Conservation (phyloP, 2,113 vertebrate genomes). For the Marmota monax region DNA sequence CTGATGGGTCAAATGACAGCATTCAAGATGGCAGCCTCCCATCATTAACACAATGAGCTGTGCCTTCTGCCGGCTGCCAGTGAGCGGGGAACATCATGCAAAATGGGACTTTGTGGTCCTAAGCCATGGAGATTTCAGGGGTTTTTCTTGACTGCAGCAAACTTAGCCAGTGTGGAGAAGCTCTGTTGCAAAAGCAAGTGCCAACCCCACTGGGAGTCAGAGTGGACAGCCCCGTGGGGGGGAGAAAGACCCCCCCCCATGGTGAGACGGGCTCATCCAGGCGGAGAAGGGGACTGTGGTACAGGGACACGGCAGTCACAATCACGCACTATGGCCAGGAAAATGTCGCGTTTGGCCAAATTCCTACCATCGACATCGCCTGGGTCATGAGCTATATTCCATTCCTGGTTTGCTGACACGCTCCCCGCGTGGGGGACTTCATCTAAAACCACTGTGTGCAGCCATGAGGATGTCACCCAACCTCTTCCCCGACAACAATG, state of each 20-base stretch:
- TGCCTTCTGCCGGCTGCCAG: neutral
- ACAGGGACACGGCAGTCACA: neutral
- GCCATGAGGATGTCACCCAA: neutral
- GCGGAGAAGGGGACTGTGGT: neutral
- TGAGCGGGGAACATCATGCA: neutral
- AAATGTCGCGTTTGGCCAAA: neutral
- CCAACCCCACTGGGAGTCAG: neutral
- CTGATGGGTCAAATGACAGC: neutral
- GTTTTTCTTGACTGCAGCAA: neutral
- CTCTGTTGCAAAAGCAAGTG: neutral
- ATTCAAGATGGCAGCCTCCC: neutral
- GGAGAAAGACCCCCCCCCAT: neutral
- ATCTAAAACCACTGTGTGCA: neutral
- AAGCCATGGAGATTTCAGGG: neutral
- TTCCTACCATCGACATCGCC: neutral
- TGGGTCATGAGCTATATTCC: neutral
- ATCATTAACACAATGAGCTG: neutral
- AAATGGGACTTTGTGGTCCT: neutral
- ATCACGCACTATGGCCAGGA: neutral
- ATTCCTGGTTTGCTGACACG: neutral
- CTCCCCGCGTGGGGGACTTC: neutral
- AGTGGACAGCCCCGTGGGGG: neutral
- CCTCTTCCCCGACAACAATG: neutral
- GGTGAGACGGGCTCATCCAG: neutral
- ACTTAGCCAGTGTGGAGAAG: neutral